Evolutionary conservation across 2,113 vertebrate genomes (phyloP).

Genomic region (Menura novaehollandiae): DNA sequence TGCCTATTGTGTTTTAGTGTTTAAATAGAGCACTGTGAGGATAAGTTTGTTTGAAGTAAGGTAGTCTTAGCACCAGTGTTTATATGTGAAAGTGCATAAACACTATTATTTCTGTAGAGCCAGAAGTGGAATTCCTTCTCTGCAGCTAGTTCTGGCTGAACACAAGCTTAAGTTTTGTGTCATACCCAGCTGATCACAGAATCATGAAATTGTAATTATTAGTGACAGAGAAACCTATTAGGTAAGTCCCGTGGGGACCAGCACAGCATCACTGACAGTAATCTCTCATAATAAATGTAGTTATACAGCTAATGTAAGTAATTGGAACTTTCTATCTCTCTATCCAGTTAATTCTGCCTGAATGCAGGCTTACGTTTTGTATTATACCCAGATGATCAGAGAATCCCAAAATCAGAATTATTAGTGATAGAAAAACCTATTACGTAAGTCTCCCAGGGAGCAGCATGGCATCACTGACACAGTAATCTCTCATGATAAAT

Average conservation of each 20-base stretch:
- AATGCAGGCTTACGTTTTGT: not conserved
- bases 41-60: slow-evolving; percentile 59
- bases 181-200: not conserved
- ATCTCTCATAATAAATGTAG: slow-evolving; percentile 4
- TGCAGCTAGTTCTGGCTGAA: not conserved
- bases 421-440: slow-evolving; percentile 8
- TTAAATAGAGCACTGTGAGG: slow-evolving; percentile 37
- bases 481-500: slow-evolving; percentile 6
- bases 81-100: slow-evolving; percentile 14
- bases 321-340: slow-evolving; percentile 29
- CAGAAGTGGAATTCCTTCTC: slow-evolving; percentile 12
- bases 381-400: not conserved
- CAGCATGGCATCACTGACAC: not conserved
- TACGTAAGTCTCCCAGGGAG: not conserved
- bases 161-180: not conserved
- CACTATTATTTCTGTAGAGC: slow-evolving; percentile 13
- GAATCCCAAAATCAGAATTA: slow-evolving; percentile 36
- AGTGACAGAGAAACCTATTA: slow-evolving; percentile 37
- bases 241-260: not conserved
- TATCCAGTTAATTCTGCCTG: slow-evolving; percentile 54
- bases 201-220: slow-evolving; percentile 7
- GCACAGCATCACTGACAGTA: not conserved
- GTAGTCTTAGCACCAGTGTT: slow-evolving; percentile 30
- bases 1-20: slow-evolving; percentile 49
- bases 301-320: slow-evolving; percentile 27